Percentiles rank a stretch among this genome's conserved stretches.
Conservation (phyloP, 2,113 vertebrate species). For the Catharus fuscescens region DNA sequence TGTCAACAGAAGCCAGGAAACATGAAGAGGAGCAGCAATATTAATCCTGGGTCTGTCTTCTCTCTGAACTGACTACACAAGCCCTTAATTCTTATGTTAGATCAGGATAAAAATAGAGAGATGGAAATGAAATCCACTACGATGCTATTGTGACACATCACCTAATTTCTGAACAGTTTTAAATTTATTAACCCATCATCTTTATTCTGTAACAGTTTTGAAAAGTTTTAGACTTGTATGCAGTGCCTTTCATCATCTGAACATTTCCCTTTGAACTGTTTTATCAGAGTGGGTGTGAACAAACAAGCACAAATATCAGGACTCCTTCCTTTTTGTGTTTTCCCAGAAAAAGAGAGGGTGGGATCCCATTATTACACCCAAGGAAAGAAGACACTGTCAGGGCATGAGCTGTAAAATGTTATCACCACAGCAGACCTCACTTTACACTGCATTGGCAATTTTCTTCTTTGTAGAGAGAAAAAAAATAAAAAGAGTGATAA, state of each 20-base stretch:
- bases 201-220: background rate
- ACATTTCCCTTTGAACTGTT: background rate
- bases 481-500: background rate
- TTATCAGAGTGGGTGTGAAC: background rate
- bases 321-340: background rate
- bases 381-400: background rate
- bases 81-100: background rate
- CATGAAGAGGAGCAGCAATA: background rate
- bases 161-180: background rate
- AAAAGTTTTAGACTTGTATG: background rate
- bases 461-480: background rate
- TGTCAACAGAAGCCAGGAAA: background rate
- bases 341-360: background rate
- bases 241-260: background rate
- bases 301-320: background rate
- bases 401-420: background rate
- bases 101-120: background rate
- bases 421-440: background rate
- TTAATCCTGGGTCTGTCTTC: background rate
- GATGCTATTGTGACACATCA: background rate
- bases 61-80: background rate
- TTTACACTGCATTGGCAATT: background rate
- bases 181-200: background rate
- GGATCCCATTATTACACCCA: background rate
- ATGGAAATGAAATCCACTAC: background rate